phyloP scores from a whole-genome alignment of 1,140 invertebrate genomes.

The Forficula auricularia region DNA sequence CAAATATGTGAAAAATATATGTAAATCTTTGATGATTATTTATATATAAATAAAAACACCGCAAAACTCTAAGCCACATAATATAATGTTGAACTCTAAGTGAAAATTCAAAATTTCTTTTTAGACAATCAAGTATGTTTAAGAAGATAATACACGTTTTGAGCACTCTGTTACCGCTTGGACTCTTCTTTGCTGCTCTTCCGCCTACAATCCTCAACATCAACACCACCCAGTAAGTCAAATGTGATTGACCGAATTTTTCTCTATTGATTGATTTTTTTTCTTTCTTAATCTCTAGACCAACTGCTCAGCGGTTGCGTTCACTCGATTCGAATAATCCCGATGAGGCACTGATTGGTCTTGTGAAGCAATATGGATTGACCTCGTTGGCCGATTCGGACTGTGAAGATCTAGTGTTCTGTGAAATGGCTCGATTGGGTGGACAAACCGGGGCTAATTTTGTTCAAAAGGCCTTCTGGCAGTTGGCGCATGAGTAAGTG shows the following conservation, averaged over 20 bases:
- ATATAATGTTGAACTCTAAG: too few relatives aligned
- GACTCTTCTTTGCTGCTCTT: conserved; percentile 34
- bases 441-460: conserved; percentile 16
- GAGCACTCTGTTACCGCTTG: conserved; percentile 33
- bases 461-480: conserved; percentile 21
- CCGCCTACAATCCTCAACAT: conserved; percentile 34
- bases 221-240: conserved; percentile 22
- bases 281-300: neutral
- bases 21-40: too few relatives aligned
- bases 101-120: too few relatives aligned
- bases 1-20: too few relatives aligned
- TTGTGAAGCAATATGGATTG: too few relatives aligned
- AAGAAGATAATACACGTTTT: conserved; percentile 30
- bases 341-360: too few relatives aligned
- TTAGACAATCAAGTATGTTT: conserved; percentile 18
- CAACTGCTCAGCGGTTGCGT: neutral
- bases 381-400: too few relatives aligned
- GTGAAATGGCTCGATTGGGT: conserved; percentile 21
- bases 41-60: too few relatives aligned
- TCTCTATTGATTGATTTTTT: neutral
- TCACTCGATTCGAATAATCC: too few relatives aligned
- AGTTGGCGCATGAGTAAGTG: conserved; percentile 21
- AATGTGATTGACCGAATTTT: too few relatives aligned
- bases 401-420: conserved; percentile 24
- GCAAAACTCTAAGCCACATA: too few relatives aligned